phyloP scores from a whole-genome alignment of 1,140 invertebrate genomes.

The Aphidius gifuensis region DNA sequence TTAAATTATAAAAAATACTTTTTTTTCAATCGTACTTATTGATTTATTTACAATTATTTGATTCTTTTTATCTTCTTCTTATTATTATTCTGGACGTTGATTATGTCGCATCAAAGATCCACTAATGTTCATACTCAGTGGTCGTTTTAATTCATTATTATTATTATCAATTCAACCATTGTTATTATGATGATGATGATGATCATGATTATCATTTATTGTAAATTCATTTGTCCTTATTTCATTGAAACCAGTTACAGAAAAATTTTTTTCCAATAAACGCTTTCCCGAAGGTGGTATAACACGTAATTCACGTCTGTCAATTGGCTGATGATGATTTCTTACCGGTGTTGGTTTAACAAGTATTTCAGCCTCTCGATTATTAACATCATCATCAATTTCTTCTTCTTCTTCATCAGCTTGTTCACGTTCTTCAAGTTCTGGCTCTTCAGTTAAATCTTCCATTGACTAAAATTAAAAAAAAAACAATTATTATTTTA shows the following conservation, averaged over 20 bases:
- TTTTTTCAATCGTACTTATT: no score
- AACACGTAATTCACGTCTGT: constrained; percentile 19
- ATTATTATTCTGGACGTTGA: constrained; percentile 38
- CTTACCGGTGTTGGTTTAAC: constrained; percentile 46
- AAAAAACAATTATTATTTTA: background rate
- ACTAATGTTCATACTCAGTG: constrained; percentile 41
- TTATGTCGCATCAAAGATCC: constrained; percentile 31
- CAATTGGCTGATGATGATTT: constrained; percentile 23
- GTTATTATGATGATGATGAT: no score
- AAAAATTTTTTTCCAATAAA: constrained; percentile 46
- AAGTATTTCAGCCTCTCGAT: constrained; percentile 34
- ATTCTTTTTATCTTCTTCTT: no score
- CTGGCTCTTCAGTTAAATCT: constrained; percentile 54
- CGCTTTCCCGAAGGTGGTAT: constrained; percentile 21
- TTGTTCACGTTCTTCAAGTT: constrained; percentile 54
- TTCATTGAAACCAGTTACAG: constrained; percentile 46
- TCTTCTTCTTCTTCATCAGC: constrained; percentile 50
- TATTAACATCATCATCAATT: constrained; percentile 22
- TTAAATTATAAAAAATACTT: no score
- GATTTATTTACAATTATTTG: no score
- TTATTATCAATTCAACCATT: background rate
- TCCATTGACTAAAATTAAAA: constrained; percentile 48
- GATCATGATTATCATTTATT: background rate
- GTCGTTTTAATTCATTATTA: constrained; percentile 34
- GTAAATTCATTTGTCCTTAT: constrained; percentile 39